Percentiles rank a stretch among this genome's conserved stretches.
Conservation (phyloP, 2,888 invertebrate species). For the Agonum fuliginosum region DNA sequence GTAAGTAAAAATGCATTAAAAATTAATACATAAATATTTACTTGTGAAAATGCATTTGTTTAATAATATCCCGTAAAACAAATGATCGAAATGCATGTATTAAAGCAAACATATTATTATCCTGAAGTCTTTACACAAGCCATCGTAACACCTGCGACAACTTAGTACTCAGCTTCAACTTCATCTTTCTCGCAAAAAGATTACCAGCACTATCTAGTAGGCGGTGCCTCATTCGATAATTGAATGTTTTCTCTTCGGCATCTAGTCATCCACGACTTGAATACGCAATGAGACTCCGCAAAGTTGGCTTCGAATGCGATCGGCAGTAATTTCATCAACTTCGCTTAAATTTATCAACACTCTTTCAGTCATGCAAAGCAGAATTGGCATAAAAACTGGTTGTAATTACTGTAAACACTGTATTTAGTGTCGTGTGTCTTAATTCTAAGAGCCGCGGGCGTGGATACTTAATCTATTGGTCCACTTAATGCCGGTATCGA, state of each 20-base stretch:
- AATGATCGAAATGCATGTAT: slow-evolving; percentile 10
- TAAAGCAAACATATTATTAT: slow-evolving; percentile 27
- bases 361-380: background rate
- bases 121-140: background rate
- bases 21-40: no score
- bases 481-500: slow-evolving; percentile 9
- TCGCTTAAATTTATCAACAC: slow-evolving; percentile 4
- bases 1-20: no score
- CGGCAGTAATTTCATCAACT: background rate
- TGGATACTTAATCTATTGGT: slow-evolving; percentile 26
- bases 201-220: slow-evolving; percentile 8
- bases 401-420: slow-evolving; percentile 30
- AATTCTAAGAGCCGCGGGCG: background rate
- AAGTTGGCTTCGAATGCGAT: slow-evolving; percentile 6
- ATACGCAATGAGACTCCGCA: background rate
- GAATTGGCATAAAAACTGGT: background rate
- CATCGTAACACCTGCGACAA: slow-evolving; percentile 30
- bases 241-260: slow-evolving; percentile 43
- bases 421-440: slow-evolving; percentile 7
- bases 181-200: slow-evolving; percentile 10
- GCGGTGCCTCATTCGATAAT: slow-evolving; percentile 31
- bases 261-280: slow-evolving; percentile 24
- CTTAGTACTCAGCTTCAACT: no score
- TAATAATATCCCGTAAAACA: slow-evolving; percentile 12
- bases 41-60: no score